Base-by-base conservation (phyloP, 2,888 invertebrate genomes). In the Eupithecia vulgata region DNA sequence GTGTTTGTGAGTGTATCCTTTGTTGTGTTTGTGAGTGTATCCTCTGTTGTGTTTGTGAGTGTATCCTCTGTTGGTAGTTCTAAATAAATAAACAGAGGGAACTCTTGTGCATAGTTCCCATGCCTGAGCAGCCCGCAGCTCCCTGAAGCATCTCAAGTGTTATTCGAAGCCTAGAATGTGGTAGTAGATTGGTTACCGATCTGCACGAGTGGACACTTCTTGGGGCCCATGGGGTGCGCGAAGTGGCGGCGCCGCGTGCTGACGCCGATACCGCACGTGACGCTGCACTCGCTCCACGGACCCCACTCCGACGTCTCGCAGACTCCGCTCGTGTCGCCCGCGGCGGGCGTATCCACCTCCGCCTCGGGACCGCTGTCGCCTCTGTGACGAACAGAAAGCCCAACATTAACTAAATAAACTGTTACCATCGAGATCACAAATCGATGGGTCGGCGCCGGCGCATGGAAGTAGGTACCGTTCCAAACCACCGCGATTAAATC, bases 251-350 rank as follows among this genome's bases (percentile, higher is more conserved):
- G 96, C 30, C 97, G 94, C 89, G 97, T 97, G 85, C 95, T 96
- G 75, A 97, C 94, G 13, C 98, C 98, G 15, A 96, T 90, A 5
- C 98, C 98, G 85, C 99, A 99, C 0, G 97, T 96, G 17, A 96
- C 97, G 0, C 98, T 98, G 90, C 99, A 99, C 82, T 98, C 97
- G 62, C 97, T 97, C 98, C 98, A 98, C 21, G 95, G 89, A 21
- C 96, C 95, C 98, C 98, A 98, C 69, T 95, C 95, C 0, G 95
- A 95, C 1, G 96, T 96, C 59, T 93, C 91, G 88, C 98, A 98
- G 77, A 96, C 73, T 3, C 94, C 95, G 62, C 91, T 91, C 71
- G 81, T 12, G 21, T 57, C 78, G 37, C 74, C 79, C 48, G 10
- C n/a, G 21, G 75, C 79, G 48, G 21, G 52, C 68, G 84, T 84